Evolutionary conservation across 2,113 vertebrate species (phyloP), one percentile per base, ranked within the genome.

Genomic region (Brienomyrus brachyistius): DNA sequence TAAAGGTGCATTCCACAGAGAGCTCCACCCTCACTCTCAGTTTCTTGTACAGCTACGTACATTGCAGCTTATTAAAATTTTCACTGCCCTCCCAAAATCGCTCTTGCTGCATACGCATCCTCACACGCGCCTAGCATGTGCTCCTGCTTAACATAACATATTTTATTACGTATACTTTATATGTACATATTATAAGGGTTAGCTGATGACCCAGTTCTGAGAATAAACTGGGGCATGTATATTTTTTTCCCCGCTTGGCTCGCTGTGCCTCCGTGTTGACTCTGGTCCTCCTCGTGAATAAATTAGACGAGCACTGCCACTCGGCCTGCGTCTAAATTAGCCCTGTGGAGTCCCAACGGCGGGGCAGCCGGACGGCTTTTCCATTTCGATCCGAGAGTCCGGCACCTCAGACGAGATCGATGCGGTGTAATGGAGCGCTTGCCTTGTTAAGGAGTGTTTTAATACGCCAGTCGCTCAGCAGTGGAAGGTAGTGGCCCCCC

Each of bases 201-300:
- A 91, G 91, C 91, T 43, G 91, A 90, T 95, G 95, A 95, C 94
- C 95, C 94, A 96, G 92, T 95, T 96, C 87, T 77, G 86, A n/a
- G 50, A 70, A 83, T 90, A 95, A 96, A 95, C 91, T 95, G 93
- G 95, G 95, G 59, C 94, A 43, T 6, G 66, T 56, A 56, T 56
- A 7, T 80, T 40, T 35, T 47, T 56, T 83, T 43, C 54, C 17
- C 45, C 1, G 27, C 27, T 40, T 90, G 77, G 90, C 92, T 95
- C 93, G 90, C 93, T 92, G 91, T 90, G 89, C 92, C 91, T 59
- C 83, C 1, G 51, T 91, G 94, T 95, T 93, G 94, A 95, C 94
- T 94, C 31, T 8, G 74, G 35, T 35, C 74, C 74, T 40, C 35
- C 74, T 80, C 5, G 35, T 27, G 56, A 70, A 70, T 88, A 27